A percentile compares a stretch with the other conserved stretches of the same genome.
Evolutionary conservation across 1,140 invertebrate species (phyloP).

Genomic region (Polypedilum pembai): DNA sequence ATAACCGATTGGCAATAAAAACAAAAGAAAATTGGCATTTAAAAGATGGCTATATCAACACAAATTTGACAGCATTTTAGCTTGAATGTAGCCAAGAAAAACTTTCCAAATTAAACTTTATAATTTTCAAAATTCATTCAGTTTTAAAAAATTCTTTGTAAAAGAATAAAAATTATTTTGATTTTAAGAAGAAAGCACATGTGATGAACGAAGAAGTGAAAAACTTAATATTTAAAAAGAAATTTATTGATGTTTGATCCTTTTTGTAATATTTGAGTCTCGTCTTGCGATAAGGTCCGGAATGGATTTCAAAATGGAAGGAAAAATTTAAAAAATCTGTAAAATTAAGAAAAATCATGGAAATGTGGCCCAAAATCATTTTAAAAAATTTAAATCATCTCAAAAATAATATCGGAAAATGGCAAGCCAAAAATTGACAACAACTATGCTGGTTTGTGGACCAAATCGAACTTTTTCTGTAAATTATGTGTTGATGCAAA

Average conservation of each 20-base stretch:
- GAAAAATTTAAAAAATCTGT: not conserved
- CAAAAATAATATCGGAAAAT: slow-evolving; percentile 2
- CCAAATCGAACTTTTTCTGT: slow-evolving; percentile 6
- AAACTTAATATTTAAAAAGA: no score
- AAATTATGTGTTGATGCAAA: not conserved
- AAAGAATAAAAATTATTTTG: not conserved
- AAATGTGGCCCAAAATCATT: slow-evolving; percentile 9
- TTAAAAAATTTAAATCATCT: not conserved
- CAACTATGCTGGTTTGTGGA: slow-evolving; percentile 20
- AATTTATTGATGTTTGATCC: slow-evolving; percentile 2
- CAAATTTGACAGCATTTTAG: not conserved
- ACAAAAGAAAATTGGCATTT: not conserved
- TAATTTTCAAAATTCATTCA: not conserved
- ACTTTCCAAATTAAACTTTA: not conserved
- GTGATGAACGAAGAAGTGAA: not conserved
- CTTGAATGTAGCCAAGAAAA: not conserved
- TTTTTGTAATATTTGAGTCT: not conserved
- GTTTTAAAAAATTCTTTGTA: not conserved
- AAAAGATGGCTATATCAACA: not conserved
- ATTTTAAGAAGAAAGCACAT: slow-evolving; percentile 22
- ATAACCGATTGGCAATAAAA: not conserved
- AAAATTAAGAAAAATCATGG: not conserved
- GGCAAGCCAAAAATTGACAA: slow-evolving; percentile 1
- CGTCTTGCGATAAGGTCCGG: slow-evolving; percentile 19
- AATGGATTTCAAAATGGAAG: slow-evolving; percentile 1